Evolutionary conservation across 2,797 vertebrate species (phyloP).

Genomic region (Pampus argenteus): DNA sequence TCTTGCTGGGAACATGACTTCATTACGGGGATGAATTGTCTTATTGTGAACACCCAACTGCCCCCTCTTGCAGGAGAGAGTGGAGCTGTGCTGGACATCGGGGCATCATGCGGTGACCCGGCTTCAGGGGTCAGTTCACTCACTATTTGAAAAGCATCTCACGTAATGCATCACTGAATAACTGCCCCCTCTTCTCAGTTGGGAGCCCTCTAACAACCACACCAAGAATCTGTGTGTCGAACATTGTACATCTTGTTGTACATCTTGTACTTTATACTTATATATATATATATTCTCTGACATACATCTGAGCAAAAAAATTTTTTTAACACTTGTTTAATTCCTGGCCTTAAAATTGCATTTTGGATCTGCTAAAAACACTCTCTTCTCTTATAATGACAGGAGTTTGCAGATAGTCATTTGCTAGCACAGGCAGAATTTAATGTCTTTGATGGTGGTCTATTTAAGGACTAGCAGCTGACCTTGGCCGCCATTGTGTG

Average conservation of each 20-base stretch:
- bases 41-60: slow-evolving; percentile 79
- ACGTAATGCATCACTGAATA: slow-evolving; percentile 75
- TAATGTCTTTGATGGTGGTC: slow-evolving; percentile 47
- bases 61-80: slow-evolving; percentile 65
- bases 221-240: slow-evolving; percentile 15
- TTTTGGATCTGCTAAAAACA: slow-evolving; percentile 17
- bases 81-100: slow-evolving; percentile 74
- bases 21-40: slow-evolving; percentile 85
- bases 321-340: neutral
- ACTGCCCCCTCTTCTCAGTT: slow-evolving; percentile 52
- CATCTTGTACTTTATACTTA: no score
- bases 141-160: slow-evolving; percentile 81
- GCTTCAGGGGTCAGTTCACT: slow-evolving; percentile 82
- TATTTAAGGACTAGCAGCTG: slow-evolving; percentile 48
- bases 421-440: slow-evolving; percentile 27
- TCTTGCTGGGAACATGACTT: slow-evolving; percentile 79
- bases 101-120: slow-evolving; percentile 76
- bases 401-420: slow-evolving; percentile 42
- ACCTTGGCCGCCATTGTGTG: slow-evolving; percentile 44
- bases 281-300: no score
- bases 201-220: slow-evolving; percentile 49
- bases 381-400: slow-evolving; percentile 36
- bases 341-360: slow-evolving; percentile 17
- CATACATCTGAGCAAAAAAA: neutral
- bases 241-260: no score